Conservation (phyloP, 1,140 invertebrate genomes). For the Cyclina sinensis region DNA sequence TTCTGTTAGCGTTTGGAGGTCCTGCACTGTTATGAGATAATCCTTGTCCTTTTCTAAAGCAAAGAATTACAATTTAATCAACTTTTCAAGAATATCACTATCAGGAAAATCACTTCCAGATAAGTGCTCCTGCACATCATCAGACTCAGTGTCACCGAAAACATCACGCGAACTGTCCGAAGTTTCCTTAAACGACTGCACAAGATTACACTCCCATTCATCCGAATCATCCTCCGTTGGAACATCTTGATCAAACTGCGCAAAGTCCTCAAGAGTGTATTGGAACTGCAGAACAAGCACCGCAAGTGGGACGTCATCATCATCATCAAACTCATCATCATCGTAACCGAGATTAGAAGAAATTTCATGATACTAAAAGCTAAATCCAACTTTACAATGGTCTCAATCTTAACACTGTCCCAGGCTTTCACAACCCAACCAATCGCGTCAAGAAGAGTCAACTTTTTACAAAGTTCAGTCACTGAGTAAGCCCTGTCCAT, state of each 20-base stretch:
- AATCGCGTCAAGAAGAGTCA: neutral
- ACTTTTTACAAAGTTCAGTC: neutral
- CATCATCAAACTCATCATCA: neutral
- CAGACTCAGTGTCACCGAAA: slow-evolving; percentile 2
- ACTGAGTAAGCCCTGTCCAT: neutral
- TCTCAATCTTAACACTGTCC: neutral
- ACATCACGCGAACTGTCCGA: neutral
- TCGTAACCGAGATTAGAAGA: neutral
- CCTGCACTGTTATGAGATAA: neutral
- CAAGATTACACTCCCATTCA: slow-evolving; percentile 9
- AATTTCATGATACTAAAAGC: neutral
- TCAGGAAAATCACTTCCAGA: neutral
- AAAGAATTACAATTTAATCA: neutral
- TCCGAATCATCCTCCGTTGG: slow-evolving; percentile 24
- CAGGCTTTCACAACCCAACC: slow-evolving; percentile 14
- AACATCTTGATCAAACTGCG: neutral
- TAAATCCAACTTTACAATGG: neutral
- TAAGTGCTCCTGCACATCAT: neutral
- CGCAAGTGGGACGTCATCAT: neutral
- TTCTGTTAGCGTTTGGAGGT: neutral
- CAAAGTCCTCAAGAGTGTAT: neutral
- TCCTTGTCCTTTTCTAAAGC: neutral
- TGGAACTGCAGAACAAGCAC: neutral
- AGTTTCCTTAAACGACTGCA: neutral
- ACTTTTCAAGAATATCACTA: neutral